phyloP scores from a whole-genome alignment of 2,797 vertebrate species.

The Centroberyx gerrardi region DNA sequence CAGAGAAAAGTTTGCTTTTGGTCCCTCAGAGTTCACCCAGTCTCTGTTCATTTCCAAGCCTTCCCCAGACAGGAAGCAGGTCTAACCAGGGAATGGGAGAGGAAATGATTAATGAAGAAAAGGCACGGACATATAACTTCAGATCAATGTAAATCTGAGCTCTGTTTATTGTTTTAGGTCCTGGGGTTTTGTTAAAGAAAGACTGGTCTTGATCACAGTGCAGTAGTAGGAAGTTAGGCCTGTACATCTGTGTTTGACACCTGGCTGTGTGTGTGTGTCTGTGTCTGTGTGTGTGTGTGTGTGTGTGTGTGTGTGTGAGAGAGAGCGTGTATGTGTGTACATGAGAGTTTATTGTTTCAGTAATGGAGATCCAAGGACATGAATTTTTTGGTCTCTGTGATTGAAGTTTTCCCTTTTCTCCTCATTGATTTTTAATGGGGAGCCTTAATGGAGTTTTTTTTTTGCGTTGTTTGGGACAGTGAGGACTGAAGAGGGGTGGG shows the following conservation, averaged over 20 bases:
- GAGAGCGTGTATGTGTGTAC: conserved; percentile 8
- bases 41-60: conserved; percentile 21
- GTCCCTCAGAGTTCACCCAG: conserved; percentile 11
- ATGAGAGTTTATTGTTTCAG: conserved; percentile 27
- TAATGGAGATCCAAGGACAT: conserved; percentile 32
- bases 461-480: conserved; percentile 10
- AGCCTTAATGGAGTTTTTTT: not conserved
- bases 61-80: conserved; percentile 35
- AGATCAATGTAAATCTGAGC: conserved; percentile 41
- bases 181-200: conserved; percentile 28
- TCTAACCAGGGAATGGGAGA: conserved; percentile 20
- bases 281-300: not conserved
- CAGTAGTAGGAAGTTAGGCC: conserved; percentile 16
- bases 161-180: conserved; percentile 58
- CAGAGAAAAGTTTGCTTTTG: conserved; percentile 34
- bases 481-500: not conserved
- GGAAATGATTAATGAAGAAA: conserved; percentile 53
- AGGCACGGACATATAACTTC: conserved; percentile 15
- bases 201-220: conserved; percentile 33
- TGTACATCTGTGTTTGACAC: conserved; percentile 41
- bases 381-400: conserved; percentile 3
- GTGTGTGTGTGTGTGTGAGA: not conserved
- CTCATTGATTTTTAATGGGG: not conserved
- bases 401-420: not conserved
- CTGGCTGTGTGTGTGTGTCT: conserved; percentile 22